Base-by-base conservation (phyloP, 1,140 invertebrate species). In the Caenorhabditis tropicalis region DNA sequence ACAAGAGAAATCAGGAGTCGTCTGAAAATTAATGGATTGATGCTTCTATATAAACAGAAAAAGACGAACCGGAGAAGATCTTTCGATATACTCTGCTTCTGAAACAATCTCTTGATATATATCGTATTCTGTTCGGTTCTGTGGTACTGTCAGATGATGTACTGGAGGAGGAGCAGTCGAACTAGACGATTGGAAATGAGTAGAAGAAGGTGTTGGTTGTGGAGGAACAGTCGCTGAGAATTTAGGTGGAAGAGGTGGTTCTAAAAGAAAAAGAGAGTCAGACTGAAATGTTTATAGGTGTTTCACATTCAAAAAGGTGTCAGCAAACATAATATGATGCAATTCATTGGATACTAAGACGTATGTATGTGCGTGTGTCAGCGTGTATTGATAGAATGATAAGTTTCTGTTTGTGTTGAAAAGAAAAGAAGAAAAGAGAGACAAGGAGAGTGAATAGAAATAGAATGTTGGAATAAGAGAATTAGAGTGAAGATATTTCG, bases 321-420 rank as follows among this genome's bases (percentile, higher is more conserved):
- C 65, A 74, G 65, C 65, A 74, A 74, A 74, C 65, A 74, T 43
- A 74, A 74, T 74, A 74, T 74, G 65, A 74, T 74, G 65, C 65
- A 74, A 74, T 74, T 74, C 24, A 56, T 56, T 56, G 21, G 53
- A 43, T 9, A 27, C 53, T 56, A 56, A 56, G 53, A n/a, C 24
- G 33, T 43, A 36, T 33, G 29, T 46, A 12, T 43, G 21, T 31
- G 36, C 27, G 36, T 74, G n/a, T 74, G 65, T 74, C 36, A 70
- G 31, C 31, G 19, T n/a, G 39, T 43, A 24, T 31, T 15, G 12
- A n/a, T 36, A 16, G 58, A 65, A 39, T 74, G 65, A 74, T 74
- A 74, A 74, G 1, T 43, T 74, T 39, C 31, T 65, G 58, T 65
- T 65, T 65, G 58, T 65, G 58, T 65, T 65, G 65, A 46, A 74